Conservation (phyloP, 2,888 invertebrate species). For the Charanyca ferruginea region DNA sequence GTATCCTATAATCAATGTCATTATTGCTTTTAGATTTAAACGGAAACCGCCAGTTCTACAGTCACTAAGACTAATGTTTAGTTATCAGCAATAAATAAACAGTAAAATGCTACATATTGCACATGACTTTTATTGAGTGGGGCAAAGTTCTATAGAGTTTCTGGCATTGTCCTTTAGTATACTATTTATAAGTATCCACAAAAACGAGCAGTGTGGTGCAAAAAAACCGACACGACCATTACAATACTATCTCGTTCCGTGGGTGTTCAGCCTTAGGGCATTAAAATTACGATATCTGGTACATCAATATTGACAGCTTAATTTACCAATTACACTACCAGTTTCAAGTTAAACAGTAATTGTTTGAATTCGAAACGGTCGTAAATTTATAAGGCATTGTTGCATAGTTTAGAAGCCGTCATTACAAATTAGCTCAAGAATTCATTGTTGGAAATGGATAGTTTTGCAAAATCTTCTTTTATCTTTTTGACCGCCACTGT, state of each 20-base stretch:
- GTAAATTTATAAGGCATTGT: not conserved
- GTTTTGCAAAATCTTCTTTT: too few species aligned
- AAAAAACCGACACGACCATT: conserved; percentile 8
- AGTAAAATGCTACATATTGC: too few species aligned
- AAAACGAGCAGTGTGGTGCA: conserved; percentile 1
- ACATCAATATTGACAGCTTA: conserved; percentile 22
- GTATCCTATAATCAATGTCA: too few species aligned
- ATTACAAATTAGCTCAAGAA: not conserved
- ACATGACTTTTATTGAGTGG: too few species aligned
- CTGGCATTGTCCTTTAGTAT: too few species aligned
- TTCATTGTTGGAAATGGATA: too few species aligned
- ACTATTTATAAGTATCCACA: not conserved
- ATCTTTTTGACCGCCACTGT: too few species aligned
- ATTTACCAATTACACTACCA: conserved; percentile 23
- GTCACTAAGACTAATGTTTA: too few species aligned
- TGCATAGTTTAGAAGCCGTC: not conserved
- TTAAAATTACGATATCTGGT: conserved; percentile 5
- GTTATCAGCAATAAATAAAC: too few species aligned
- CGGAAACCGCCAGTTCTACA: too few species aligned
- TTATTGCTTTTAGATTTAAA: too few species aligned
- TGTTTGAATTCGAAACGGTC: conserved; percentile 4
- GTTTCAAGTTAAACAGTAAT: conserved; percentile 10
- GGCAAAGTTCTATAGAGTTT: too few species aligned
- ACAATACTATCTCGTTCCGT: conserved; percentile 14
- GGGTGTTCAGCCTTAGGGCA: not conserved